Conservation (phyloP, 2,888 invertebrate species). For the Idaea straminata region DNA sequence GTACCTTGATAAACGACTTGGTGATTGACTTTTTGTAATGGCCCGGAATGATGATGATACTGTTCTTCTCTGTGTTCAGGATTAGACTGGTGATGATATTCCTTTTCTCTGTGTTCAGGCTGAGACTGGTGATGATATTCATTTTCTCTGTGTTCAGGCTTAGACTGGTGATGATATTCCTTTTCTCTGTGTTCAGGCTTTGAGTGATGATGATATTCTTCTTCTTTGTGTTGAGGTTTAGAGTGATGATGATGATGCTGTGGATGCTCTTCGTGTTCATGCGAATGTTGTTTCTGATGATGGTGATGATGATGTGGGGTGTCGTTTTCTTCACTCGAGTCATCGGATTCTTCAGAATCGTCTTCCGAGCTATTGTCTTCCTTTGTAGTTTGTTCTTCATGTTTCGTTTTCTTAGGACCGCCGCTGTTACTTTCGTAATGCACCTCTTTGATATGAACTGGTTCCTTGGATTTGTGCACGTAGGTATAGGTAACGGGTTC, state of each 20-base stretch:
- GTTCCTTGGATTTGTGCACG: conserved; percentile 47
- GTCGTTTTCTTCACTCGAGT: conserved; percentile 31
- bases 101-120: conserved; percentile 28
- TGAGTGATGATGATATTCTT: conserved; percentile 19
- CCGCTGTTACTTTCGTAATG: conserved; percentile 47
- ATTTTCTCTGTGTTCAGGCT: conserved; percentile 11
- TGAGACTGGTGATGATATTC: conserved; percentile 6
- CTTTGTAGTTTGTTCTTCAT: conserved; percentile 37
- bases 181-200: conserved; percentile 33
- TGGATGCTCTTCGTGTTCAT: conserved; percentile 9
- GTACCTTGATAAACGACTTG: conserved; percentile 13
- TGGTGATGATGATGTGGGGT: conserved; percentile 21
- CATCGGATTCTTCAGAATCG: conserved; percentile 29
- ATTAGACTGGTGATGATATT: conserved; percentile 23
- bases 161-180: conserved; percentile 10
- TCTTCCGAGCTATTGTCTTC: conserved; percentile 24
- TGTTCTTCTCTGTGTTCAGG: conserved; percentile 23
- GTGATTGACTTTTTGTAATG: conserved; percentile 17
- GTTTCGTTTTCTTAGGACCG: conserved; percentile 48
- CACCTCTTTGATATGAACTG: conserved; percentile 46
- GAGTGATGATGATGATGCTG: conserved; percentile 10
- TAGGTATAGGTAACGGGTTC: conserved; percentile 62
- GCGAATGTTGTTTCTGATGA: conserved; percentile 19
- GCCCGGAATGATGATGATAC: conserved; percentile 6
- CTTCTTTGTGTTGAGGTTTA: conserved; percentile 9